These are phyloP conservation scores for Rattus rattus DNA, from an alignment of 2,113 vertebrate species.

Conservation along the genomic window DNA sequence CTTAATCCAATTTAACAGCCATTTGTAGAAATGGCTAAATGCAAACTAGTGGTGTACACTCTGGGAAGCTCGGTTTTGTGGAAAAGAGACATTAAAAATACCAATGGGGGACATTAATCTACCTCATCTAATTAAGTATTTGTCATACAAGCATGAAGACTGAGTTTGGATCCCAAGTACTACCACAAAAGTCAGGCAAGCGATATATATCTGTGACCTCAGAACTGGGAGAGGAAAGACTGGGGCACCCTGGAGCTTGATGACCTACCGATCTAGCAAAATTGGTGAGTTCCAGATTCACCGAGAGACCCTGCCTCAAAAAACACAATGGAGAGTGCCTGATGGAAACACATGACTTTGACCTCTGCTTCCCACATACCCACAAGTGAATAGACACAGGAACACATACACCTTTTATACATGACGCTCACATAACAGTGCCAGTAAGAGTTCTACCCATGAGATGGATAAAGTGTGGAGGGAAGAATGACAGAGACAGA, in stretches of 20 bases:
- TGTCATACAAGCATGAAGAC: neutral
- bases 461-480: neutral
- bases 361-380: neutral
- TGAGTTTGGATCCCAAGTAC: neutral
- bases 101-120: too few relatives aligned
- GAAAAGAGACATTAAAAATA: neutral
- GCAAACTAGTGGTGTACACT: neutral
- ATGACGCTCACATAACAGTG: neutral
- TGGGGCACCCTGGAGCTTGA: neutral
- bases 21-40: slow-evolving; percentile 13
- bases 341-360: neutral
- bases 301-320: neutral
- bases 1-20: slow-evolving; percentile 24
- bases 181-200: neutral
- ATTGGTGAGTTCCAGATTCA: neutral
- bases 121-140: neutral
- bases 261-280: neutral
- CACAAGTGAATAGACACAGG: neutral
- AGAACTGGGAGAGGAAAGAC: neutral
- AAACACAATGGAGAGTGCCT: neutral
- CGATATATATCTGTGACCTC: neutral
- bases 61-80: neutral
- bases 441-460: neutral
- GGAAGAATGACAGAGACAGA: neutral
- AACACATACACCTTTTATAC: neutral